Percentiles rank a stretch among this genome's conserved stretches.
Evolutionary conservation across 2,113 vertebrate genomes (phyloP).

Genomic region (Sapayoa aenigma): DNA sequence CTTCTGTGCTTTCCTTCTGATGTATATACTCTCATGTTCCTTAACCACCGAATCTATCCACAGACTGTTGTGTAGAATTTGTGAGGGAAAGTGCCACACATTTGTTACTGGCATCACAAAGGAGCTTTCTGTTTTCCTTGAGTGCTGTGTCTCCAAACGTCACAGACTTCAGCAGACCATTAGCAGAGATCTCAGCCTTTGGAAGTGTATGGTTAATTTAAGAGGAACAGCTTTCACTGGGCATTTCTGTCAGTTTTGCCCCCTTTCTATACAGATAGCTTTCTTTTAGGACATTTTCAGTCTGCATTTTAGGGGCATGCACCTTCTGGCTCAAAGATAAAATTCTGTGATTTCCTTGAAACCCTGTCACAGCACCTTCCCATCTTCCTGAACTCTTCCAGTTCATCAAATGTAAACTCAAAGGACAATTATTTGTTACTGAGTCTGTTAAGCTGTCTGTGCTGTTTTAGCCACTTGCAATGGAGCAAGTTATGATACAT

Average conservation of each 20-base stretch:
- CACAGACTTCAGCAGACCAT: neutral
- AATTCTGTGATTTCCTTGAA: neutral
- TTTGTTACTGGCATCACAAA: neutral
- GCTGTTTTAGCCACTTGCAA: neutral
- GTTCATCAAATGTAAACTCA: neutral
- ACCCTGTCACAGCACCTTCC: neutral
- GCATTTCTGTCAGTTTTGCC: neutral
- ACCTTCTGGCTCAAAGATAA: neutral
- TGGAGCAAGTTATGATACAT: neutral
- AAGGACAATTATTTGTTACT: neutral
- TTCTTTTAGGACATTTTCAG: neutral
- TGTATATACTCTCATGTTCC: neutral
- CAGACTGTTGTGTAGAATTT: neutral
- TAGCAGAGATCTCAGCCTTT: neutral
- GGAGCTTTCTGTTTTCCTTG: neutral
- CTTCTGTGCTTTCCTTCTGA: neutral
- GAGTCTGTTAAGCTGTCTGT: neutral
- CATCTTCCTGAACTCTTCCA: neutral
- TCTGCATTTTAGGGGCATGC: neutral
- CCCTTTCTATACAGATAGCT: neutral
- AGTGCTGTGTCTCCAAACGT: neutral
- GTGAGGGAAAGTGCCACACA: neutral
- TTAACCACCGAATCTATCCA: neutral
- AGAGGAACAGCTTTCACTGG: neutral
- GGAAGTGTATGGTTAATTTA: neutral